Evolutionary conservation across 1,140 invertebrate species (phyloP).

Genomic region (Scaptomyza hsui): DNA sequence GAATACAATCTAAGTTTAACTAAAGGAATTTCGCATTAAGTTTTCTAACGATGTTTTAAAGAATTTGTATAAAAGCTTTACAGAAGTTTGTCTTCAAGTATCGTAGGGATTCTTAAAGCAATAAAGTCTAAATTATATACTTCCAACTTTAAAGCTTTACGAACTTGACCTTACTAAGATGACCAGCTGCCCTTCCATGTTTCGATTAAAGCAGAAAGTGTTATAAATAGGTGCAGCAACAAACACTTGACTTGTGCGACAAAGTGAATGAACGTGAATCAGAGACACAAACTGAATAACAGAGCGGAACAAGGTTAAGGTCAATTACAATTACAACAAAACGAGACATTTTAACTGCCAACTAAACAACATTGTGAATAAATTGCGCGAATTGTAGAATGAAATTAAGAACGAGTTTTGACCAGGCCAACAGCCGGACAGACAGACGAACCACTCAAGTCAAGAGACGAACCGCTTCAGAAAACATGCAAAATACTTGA

Average conservation of each 20-base stretch:
- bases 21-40: too few relatives aligned
- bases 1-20: too few relatives aligned
- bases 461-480: too few relatives aligned
- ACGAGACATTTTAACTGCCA: constrained; percentile 43
- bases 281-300: constrained; percentile 27
- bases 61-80: too few relatives aligned
- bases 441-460: neutral
- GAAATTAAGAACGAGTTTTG: constrained; percentile 71
- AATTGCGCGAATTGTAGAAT: constrained; percentile 72
- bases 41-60: too few relatives aligned
- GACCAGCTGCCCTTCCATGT: constrained; percentile 14
- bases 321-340: constrained; percentile 63
- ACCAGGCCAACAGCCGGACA: constrained; percentile 13
- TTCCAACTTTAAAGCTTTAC: too few relatives aligned
- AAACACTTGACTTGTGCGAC: constrained; percentile 8
- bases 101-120: too few relatives aligned
- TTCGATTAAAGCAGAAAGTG: neutral
- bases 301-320: constrained; percentile 75
- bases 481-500: constrained; percentile 25
- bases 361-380: constrained; percentile 47
- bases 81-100: too few relatives aligned
- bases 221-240: constrained; percentile 1
- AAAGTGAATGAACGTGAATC: constrained; percentile 22
- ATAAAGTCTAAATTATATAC: too few relatives aligned
- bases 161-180: too few relatives aligned